Conservation (phyloP, 2,888 invertebrate species). For the Toxonevra muliebris region DNA sequence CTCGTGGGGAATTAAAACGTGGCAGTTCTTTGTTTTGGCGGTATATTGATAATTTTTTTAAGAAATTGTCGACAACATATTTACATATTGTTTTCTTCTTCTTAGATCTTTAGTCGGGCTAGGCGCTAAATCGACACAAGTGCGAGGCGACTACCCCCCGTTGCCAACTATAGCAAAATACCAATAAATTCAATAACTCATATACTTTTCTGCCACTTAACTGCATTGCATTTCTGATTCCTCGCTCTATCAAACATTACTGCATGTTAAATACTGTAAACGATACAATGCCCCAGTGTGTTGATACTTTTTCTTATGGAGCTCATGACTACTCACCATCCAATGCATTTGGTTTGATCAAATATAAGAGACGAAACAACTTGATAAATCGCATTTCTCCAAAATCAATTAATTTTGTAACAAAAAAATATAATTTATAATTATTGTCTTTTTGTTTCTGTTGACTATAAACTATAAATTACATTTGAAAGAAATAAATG, state of each 20-base stretch:
- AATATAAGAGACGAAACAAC: not conserved
- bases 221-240: conserved; percentile 23
- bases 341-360: not conserved
- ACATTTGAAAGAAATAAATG: not conserved
- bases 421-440: conserved; percentile 4
- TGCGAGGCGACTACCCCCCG: conserved; percentile 45
- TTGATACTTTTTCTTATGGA: not conserved
- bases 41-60: conserved; percentile 42
- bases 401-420: conserved; percentile 2
- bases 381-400: not conserved
- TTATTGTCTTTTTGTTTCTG: conserved; percentile 7
- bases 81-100: conserved; percentile 1
- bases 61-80: not conserved
- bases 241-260: conserved; percentile 2
- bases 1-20: conserved; percentile 81
- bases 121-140: not conserved
- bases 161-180: conserved; percentile 52
- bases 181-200: conserved; percentile 34
- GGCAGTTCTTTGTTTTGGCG: conserved; percentile 77
- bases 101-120: conserved; percentile 18
- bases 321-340: not conserved
- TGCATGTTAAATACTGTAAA: not conserved
- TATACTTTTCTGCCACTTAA: not conserved
- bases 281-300: not conserved
- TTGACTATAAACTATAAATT: conserved; percentile 10